These are phyloP conservation scores for Numenius phaeopus DNA, from an alignment of 2,797 vertebrate genomes.

Conservation along the genomic window DNA sequence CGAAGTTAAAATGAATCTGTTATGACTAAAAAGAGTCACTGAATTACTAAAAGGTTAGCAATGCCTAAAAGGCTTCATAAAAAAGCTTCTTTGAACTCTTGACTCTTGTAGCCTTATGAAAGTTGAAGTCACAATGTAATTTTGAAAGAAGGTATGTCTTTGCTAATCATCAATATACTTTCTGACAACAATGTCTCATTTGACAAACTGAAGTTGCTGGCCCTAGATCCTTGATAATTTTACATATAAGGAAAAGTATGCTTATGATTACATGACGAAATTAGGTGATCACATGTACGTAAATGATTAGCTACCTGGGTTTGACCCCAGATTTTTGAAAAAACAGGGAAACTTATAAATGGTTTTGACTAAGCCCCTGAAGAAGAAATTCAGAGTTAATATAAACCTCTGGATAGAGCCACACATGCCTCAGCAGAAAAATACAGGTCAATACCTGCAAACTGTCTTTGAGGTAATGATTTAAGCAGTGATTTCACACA, in stretches of 20 bases:
- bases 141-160: neutral
- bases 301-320: neutral
- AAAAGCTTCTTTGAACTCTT: neutral
- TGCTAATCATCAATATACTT: neutral
- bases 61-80: neutral
- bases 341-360: neutral
- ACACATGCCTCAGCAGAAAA: neutral
- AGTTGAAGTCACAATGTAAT: neutral
- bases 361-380: neutral
- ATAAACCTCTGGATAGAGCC: neutral
- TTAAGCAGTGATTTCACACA: neutral
- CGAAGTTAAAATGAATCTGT: neutral
- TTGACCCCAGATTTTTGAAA: neutral
- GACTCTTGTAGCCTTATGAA: neutral
- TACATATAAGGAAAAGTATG: neutral
- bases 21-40: neutral
- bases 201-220: neutral
- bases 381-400: neutral
- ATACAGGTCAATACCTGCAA: neutral
- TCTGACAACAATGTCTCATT: neutral
- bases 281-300: neutral
- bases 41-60: neutral
- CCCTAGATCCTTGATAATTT: neutral
- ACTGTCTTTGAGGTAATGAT: neutral
- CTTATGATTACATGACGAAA: neutral